Evolutionary conservation across 2,888 invertebrate species (phyloP).

Genomic region (Peribatodes rhomboidaria): DNA sequence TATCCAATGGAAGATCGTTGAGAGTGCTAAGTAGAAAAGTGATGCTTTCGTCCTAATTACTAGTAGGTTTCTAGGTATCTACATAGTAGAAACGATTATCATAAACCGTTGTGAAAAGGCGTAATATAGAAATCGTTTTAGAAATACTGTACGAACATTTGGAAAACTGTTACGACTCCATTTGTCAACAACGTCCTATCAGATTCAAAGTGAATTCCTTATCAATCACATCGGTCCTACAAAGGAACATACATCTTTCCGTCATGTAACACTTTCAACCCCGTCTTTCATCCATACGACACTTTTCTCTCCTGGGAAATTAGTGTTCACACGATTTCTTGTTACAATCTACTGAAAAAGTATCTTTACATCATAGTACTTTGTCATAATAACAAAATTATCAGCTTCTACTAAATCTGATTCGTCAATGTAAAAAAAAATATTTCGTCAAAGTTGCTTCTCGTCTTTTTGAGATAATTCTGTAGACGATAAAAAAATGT

Average conservation of each 20-base stretch:
- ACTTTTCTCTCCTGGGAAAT: conserved; percentile 47
- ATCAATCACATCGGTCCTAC: conserved; percentile 31
- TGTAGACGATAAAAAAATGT: conserved; percentile 23
- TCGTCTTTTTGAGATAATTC: not conserved
- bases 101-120: too few species aligned
- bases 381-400: conserved; percentile 13
- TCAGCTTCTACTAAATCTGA: not conserved
- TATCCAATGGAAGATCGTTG: too few species aligned
- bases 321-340: conserved; percentile 40
- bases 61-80: too few species aligned
- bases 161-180: not conserved
- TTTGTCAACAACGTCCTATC: not conserved
- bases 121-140: too few species aligned
- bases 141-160: not conserved
- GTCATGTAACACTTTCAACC: conserved; percentile 29
- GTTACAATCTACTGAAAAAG: conserved; percentile 18
- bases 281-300: conserved; percentile 40
- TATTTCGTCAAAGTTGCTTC: conserved; percentile 5
- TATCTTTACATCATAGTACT: conserved; percentile 7
- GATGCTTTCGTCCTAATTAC: too few species aligned
- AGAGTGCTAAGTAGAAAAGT: too few species aligned
- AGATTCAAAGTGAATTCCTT: conserved; percentile 31
- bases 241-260: conserved; percentile 10
- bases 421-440: too few species aligned
- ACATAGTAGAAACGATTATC: not conserved